A percentile compares a stretch with the other conserved stretches of the same genome.
These are phyloP conservation scores for Seira musarum DNA, from an alignment of 2,888 invertebrate species.

Conservation along the genomic window DNA sequence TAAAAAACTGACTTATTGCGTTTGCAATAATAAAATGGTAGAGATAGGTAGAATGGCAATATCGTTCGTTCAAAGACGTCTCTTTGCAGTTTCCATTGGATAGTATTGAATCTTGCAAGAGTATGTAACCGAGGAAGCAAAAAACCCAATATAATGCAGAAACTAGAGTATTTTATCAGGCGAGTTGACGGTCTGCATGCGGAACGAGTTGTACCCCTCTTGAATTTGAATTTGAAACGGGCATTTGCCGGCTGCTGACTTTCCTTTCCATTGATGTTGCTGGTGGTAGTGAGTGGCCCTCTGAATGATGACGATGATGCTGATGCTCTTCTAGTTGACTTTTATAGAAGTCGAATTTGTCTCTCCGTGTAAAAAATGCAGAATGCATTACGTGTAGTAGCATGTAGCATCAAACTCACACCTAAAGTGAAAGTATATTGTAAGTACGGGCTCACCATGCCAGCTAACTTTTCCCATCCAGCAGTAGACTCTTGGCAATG, in stretches of 20 bases:
- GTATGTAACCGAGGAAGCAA: slow-evolving; percentile 11
- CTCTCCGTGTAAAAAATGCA: slow-evolving; percentile 5
- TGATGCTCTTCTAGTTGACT: slow-evolving; percentile 46
- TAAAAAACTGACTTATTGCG: slow-evolving; percentile 34
- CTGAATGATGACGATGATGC: neutral
- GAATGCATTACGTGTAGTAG: neutral
- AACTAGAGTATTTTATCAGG: slow-evolving; percentile 37
- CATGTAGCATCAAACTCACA: slow-evolving; percentile 8
- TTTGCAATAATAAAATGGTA: slow-evolving; percentile 26
- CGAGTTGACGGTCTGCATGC: slow-evolving; percentile 53
- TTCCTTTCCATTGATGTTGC: neutral
- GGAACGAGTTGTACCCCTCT: slow-evolving; percentile 44
- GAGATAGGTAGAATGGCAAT: slow-evolving; percentile 18
- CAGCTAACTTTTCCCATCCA: neutral
- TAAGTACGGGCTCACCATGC: neutral
- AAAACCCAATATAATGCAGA: slow-evolving; percentile 20
- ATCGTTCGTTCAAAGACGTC: slow-evolving; percentile 13
- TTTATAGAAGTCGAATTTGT: slow-evolving; percentile 17
- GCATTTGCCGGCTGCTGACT: slow-evolving; percentile 16
- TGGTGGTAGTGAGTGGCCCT: slow-evolving; percentile 15
- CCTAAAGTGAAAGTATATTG: slow-evolving; percentile 16
- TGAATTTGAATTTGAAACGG: slow-evolving; percentile 59
- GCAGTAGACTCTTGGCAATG: neutral
- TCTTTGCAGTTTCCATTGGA: slow-evolving; percentile 18
- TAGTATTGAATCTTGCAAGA: neutral